phyloP scores from a whole-genome alignment of 2,888 invertebrate species.

The Caenorhabditis sp. region DNA sequence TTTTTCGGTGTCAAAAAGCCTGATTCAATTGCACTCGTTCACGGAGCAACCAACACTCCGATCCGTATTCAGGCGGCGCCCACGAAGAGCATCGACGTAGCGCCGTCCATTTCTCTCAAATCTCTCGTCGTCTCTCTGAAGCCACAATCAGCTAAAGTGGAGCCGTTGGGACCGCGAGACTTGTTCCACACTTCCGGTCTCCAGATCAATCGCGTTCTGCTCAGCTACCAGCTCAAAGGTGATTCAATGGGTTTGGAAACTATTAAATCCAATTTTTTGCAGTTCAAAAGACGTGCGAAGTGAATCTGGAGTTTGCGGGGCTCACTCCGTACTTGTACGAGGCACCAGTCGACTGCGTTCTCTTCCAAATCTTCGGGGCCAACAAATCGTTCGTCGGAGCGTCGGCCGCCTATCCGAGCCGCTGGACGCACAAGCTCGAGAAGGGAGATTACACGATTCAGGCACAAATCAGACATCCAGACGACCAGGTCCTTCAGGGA shows the following conservation, averaged over 20 bases:
- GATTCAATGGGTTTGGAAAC: background rate
- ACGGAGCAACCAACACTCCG: slow-evolving; percentile 48
- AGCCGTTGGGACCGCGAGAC: slow-evolving; percentile 87
- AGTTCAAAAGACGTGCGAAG: slow-evolving; percentile 69
- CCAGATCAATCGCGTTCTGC: slow-evolving; percentile 91
- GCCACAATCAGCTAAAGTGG: slow-evolving; percentile 86
- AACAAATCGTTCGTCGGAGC: slow-evolving; percentile 90
- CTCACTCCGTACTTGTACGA: slow-evolving; percentile 93
- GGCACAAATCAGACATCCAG: slow-evolving; percentile 92
- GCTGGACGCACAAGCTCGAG: slow-evolving; percentile 91
- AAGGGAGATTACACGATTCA: slow-evolving; percentile 94
- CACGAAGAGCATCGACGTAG: slow-evolving; percentile 51
- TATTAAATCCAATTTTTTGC: too few relatives aligned
- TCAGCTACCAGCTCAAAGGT: slow-evolving; percentile 87
- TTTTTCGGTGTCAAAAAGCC: slow-evolving; percentile 66
- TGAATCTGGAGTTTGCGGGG: slow-evolving; percentile 84
- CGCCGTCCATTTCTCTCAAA: slow-evolving; percentile 59
- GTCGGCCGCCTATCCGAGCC: slow-evolving; percentile 91
- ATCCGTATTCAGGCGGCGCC: slow-evolving; percentile 55
- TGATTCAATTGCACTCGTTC: slow-evolving; percentile 29
- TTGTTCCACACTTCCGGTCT: slow-evolving; percentile 87
- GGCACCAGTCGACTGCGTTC: slow-evolving; percentile 93
- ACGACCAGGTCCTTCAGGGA: slow-evolving; percentile 88
- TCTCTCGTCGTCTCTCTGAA: slow-evolving; percentile 55
- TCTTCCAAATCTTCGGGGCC: slow-evolving; percentile 91